Conservation (phyloP, 2,797 vertebrate species). For the Myripristis jacobus region DNA sequence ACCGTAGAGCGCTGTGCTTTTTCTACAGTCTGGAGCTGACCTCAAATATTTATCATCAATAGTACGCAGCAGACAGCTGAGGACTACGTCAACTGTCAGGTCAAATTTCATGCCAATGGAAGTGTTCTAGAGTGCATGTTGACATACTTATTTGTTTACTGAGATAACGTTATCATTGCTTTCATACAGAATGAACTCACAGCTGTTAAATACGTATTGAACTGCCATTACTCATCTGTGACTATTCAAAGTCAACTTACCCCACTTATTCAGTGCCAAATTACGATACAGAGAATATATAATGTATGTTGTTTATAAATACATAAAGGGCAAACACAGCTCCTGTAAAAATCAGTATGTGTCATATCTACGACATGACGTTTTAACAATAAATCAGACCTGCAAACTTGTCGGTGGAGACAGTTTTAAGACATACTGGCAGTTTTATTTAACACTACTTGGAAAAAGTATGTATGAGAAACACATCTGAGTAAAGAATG, state of each 20-base stretch:
- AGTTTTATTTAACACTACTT: constrained; percentile 27
- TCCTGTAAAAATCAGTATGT: not conserved
- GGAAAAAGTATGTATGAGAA: constrained; percentile 16
- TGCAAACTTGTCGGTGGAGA: constrained; percentile 30
- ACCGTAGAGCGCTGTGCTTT: not conserved
- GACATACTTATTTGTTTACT: constrained; percentile 2
- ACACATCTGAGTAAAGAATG: constrained; percentile 31
- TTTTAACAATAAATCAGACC: not conserved
- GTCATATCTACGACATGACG: not conserved
- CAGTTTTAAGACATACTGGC: constrained; percentile 24
- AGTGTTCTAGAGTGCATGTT: not conserved
- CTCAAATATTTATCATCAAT: constrained; percentile 16
- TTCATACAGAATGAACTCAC: not conserved
- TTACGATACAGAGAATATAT: not conserved
- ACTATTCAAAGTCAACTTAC: constrained; percentile 9
- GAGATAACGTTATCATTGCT: constrained; percentile 1
- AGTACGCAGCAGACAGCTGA: constrained; percentile 9
- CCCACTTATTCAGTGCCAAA: not conserved
- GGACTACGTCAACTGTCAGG: constrained; percentile 9
- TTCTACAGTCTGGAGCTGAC: not conserved
- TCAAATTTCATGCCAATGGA: constrained; percentile 8
- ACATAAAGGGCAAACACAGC: constrained; percentile 26
- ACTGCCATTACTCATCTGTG: constrained; percentile 1
- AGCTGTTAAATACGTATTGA: not conserved
- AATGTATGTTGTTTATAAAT: constrained; percentile 35